Percentiles rank a stretch among this genome's conserved stretches.
Evolutionary conservation across 2,797 vertebrate species (phyloP).

Genomic region (Chloroceryle amazona): DNA sequence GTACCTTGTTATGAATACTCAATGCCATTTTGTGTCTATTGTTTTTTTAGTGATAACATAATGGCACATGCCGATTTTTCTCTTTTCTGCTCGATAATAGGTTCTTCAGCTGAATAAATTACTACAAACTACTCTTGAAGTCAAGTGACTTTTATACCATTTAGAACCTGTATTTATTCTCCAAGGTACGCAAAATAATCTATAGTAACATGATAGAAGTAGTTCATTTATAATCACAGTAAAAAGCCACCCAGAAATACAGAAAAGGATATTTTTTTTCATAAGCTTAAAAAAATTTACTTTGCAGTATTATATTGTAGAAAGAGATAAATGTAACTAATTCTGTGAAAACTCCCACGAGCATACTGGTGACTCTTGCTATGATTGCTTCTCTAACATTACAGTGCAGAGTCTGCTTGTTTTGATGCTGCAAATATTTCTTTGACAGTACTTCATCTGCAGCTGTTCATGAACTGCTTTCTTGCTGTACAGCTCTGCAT

Average conservation of each 20-base stretch:
- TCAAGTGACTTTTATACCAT: neutral
- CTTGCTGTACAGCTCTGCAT: neutral
- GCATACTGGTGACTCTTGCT: neutral
- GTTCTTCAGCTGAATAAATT: neutral
- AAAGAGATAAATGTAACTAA: neutral
- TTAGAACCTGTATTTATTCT: neutral
- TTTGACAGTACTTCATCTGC: neutral
- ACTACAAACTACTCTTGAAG: neutral
- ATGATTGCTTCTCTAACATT: neutral
- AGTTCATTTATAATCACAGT: neutral
- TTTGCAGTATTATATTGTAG: neutral
- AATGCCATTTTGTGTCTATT: neutral
- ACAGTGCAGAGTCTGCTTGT: neutral
- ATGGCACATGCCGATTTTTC: neutral
- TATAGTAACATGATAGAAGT: neutral
- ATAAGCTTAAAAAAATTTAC: neutral
- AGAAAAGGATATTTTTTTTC: neutral
- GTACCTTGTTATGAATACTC: neutral
- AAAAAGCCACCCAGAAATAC: neutral
- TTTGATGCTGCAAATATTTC: neutral
- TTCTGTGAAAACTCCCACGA: neutral
- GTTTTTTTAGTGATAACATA: neutral
- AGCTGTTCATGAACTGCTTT: neutral
- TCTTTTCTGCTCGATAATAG: neutral
- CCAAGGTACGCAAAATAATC: neutral